Conservation (phyloP, 2,113 vertebrate genomes). For the human region GRCh38 chr2:35041501-35042000, state of each 20-base stretch:
- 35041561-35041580: neutral
- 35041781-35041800: neutral
- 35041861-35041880: neutral
- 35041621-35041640: neutral
- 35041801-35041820: neutral
- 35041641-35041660: neutral
- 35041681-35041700: neutral
- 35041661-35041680: neutral
- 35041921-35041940: neutral
- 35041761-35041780: neutral
- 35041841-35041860: neutral
- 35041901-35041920: neutral
- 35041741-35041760: neutral
- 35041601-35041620: neutral
- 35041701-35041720: neutral
- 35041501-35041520: neutral
- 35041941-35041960: neutral
- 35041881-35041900: neutral
- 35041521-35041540: neutral
- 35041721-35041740: neutral
- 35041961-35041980: neutral
- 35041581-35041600: neutral
- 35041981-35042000: neutral
- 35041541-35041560: neutral
- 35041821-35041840: neutral